phyloP scores from a whole-genome alignment of 1,140 invertebrate species.

The Pygmarrhopalites habei region DNA sequence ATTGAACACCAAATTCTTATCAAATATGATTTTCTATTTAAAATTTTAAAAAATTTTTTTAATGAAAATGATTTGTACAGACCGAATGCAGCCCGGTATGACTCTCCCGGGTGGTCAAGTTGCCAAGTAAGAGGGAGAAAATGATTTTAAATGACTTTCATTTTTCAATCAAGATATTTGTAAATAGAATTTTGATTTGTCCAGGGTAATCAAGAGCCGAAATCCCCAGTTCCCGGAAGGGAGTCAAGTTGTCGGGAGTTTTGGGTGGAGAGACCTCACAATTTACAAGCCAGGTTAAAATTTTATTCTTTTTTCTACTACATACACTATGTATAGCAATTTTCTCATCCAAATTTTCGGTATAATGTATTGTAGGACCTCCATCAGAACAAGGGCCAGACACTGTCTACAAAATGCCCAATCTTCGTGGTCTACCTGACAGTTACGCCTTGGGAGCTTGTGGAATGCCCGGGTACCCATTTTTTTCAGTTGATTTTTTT shows the following conservation, averaged over 20 bases:
- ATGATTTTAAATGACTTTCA: neutral
- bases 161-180: neutral
- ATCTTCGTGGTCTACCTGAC: slow-evolving; percentile 27
- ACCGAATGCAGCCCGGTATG: slow-evolving; percentile 45
- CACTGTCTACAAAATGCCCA: slow-evolving; percentile 21
- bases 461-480: slow-evolving; percentile 32
- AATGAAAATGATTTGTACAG: slow-evolving; percentile 35
- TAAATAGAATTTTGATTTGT: neutral
- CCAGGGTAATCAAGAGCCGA: slow-evolving; percentile 51
- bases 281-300: slow-evolving; percentile 39
- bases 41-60: neutral
- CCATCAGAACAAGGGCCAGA: slow-evolving; percentile 22
- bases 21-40: neutral
- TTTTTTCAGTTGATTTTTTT: no score
- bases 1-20: no score
- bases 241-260: slow-evolving; percentile 50
- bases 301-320: no score
- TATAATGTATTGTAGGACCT: no score
- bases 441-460: slow-evolving; percentile 17
- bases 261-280: slow-evolving; percentile 57
- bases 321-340: no score
- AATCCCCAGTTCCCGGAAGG: slow-evolving; percentile 55
- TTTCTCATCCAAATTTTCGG: no score
- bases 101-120: slow-evolving; percentile 19
- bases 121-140: slow-evolving; percentile 7